Conservation (phyloP, 2,888 invertebrate species). For the Zeuzera pyrina region DNA sequence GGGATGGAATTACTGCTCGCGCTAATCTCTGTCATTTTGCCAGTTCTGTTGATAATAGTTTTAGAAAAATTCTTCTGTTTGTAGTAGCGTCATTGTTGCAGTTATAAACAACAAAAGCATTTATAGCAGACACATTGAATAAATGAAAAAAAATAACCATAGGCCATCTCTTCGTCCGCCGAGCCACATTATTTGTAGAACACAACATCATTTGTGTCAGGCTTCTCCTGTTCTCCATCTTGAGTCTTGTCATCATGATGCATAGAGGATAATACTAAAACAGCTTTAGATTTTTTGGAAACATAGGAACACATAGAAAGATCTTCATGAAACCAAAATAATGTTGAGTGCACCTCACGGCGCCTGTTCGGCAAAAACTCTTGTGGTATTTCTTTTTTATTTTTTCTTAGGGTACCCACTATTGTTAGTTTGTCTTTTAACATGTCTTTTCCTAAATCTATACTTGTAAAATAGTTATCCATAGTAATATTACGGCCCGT, state of each 20-base stretch:
- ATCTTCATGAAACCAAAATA: neutral
- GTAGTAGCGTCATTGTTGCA: neutral
- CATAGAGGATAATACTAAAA: neutral
- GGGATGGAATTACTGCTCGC: conserved; percentile 3
- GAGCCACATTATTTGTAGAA: no score
- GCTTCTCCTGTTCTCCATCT: neutral
- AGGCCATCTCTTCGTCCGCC: no score
- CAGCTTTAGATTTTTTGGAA: neutral
- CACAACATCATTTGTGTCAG: no score
- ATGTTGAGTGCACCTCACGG: neutral
- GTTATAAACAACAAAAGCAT: no score
- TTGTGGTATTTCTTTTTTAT: conserved; percentile 9
- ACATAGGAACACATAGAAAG: neutral
- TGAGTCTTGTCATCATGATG: neutral
- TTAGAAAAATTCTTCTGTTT: neutral
- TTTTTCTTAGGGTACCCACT: conserved; percentile 9
- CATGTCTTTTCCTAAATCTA: neutral
- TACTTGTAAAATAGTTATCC: neutral
- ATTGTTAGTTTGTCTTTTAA: neutral
- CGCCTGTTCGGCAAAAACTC: conserved; percentile 3
- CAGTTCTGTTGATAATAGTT: neutral
- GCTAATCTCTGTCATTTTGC: conserved; percentile 1
- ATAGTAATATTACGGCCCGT: neutral
- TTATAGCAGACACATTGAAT: neutral
- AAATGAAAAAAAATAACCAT: neutral